These are phyloP conservation scores for Lycia hirtaria DNA, from an alignment of 2,888 invertebrate species.

Conservation along the genomic window DNA sequence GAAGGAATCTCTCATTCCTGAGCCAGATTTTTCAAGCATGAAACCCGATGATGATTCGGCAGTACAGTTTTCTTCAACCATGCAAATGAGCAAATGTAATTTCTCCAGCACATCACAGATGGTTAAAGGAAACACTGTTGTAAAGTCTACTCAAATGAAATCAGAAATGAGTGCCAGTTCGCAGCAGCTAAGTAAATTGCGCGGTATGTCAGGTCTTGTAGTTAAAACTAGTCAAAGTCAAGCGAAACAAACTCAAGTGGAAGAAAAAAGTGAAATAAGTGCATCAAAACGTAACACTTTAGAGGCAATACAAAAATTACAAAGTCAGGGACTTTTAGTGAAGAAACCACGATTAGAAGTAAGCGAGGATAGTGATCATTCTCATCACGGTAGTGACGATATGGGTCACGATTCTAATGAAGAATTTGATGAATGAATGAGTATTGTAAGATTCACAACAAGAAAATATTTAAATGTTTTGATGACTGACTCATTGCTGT, in stretches of 20 bases:
- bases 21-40: slow-evolving; percentile 53
- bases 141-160: slow-evolving; percentile 66
- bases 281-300: slow-evolving; percentile 65
- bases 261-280: slow-evolving; percentile 64
- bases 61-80: slow-evolving; percentile 57
- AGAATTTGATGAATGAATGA: slow-evolving; percentile 47
- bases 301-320: slow-evolving; percentile 76
- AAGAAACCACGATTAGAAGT: slow-evolving; percentile 72
- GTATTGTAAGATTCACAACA: not conserved
- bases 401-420: slow-evolving; percentile 48
- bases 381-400: slow-evolving; percentile 55
- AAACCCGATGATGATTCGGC: slow-evolving; percentile 47
- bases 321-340: slow-evolving; percentile 74
- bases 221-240: slow-evolving; percentile 68
- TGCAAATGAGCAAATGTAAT: slow-evolving; percentile 63
- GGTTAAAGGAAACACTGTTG: slow-evolving; percentile 63
- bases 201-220: slow-evolving; percentile 63
- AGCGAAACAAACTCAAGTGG: slow-evolving; percentile 64
- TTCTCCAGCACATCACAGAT: slow-evolving; percentile 63
- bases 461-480: not conserved
- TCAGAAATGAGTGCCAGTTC: slow-evolving; percentile 64
- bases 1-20: slow-evolving; percentile 68
- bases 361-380: slow-evolving; percentile 58
- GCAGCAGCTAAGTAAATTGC: slow-evolving; percentile 66
- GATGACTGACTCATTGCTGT: slow-evolving; percentile 34